Conservation (phyloP, 2,113 vertebrate species). For the Crotalus horridus region DNA sequence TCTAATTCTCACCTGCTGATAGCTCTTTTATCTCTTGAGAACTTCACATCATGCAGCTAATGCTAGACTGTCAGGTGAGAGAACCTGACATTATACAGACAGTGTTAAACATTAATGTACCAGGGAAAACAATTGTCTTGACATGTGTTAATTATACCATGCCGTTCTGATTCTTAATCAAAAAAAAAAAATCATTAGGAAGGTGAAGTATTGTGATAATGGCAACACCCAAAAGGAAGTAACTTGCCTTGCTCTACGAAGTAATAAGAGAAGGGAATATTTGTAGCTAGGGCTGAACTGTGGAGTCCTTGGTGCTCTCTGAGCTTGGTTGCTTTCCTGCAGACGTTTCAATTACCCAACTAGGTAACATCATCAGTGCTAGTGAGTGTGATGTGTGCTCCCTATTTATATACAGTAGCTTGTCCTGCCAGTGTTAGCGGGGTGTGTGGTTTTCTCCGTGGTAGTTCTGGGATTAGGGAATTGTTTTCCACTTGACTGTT, state of each 20-base stretch:
- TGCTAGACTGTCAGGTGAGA: constrained; percentile 2
- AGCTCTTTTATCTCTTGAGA: constrained; percentile 24
- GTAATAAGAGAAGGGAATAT: neutral
- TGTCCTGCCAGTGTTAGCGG: neutral
- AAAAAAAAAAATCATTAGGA: neutral
- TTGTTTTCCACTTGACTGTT: neutral
- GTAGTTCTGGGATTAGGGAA: neutral
- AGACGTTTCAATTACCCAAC: neutral
- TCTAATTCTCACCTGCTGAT: neutral
- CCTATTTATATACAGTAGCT: neutral
- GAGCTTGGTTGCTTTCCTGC: neutral
- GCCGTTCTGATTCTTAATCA: neutral
- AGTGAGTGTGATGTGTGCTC: neutral
- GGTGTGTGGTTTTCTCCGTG: neutral
- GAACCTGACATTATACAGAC: neutral
- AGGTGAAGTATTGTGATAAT: neutral
- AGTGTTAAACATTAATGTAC: neutral
- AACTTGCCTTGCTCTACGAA: neutral
- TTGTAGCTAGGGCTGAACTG: neutral
- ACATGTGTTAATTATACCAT: constrained; percentile 1
- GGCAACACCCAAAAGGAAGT: neutral
- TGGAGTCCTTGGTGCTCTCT: neutral
- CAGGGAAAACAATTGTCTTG: constrained; percentile 10
- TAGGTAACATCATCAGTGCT: neutral
- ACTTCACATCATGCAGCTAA: constrained; percentile 18